Conservation (phyloP, 1,140 invertebrate species). For the Anastrepha ludens region DNA sequence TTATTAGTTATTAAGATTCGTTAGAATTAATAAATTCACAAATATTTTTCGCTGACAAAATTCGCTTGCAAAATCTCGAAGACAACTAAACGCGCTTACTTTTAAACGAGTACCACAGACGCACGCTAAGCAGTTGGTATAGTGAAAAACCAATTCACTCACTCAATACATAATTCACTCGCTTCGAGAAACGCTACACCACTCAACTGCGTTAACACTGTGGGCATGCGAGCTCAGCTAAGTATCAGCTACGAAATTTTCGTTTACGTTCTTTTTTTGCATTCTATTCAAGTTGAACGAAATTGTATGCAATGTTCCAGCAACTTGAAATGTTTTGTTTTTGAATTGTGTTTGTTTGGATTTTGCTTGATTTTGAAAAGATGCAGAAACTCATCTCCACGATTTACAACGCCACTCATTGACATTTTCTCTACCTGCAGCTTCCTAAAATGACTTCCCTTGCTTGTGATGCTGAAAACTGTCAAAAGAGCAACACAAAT, state of each 20-base stretch:
- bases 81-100: constrained; percentile 69
- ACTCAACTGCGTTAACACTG: not conserved
- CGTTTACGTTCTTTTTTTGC: not conserved
- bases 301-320: too few species aligned
- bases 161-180: constrained; percentile 5
- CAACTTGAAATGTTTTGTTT: not conserved
- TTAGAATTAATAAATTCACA: constrained; percentile 4
- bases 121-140: not conserved
- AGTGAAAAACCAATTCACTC: not conserved
- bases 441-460: not conserved
- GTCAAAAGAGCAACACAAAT: not conserved
- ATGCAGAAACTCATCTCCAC: not conserved
- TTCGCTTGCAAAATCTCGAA: constrained; percentile 73
- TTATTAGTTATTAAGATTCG: not conserved
- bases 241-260: not conserved
- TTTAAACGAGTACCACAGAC: not conserved
- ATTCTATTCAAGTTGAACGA: too few species aligned
- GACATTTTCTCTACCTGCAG: not conserved
- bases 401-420: not conserved
- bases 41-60: constrained; percentile 47
- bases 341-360: not conserved
- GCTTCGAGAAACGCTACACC: not conserved
- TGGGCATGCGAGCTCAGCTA: not conserved
- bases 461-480: constrained; percentile 8
- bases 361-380: not conserved